A percentile compares a stretch with the other conserved stretches of the same genome.
Evolutionary conservation across 2,113 vertebrate genomes (phyloP).

Genomic region (Corythornis vintsioides): DNA sequence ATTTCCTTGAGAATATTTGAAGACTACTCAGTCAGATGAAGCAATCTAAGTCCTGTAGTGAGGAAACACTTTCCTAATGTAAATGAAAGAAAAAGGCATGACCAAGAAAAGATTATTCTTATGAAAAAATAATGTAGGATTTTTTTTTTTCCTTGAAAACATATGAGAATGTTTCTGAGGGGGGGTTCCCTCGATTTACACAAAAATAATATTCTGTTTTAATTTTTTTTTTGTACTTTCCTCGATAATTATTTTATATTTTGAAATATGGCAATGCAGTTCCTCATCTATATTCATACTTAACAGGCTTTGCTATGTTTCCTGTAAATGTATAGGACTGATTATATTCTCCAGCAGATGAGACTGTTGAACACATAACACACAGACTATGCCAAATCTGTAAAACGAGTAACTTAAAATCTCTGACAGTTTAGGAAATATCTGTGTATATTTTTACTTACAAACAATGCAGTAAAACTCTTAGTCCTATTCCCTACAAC

Average conservation of each 20-base stretch:
- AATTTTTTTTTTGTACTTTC: conserved; percentile 1
- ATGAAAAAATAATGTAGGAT: neutral
- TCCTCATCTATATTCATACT: neutral
- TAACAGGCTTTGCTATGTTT: neutral
- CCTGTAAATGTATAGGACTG: neutral
- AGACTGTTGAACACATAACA: neutral
- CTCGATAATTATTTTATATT: neutral
- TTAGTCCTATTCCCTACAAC: neutral
- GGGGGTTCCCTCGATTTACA: neutral
- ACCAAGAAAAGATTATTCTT: neutral
- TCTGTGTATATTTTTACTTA: neutral
- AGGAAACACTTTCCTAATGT: conserved; percentile 25
- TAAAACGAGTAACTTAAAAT: neutral
- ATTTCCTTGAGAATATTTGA: neutral
- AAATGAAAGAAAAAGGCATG: conserved; percentile 2
- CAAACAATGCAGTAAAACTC: neutral
- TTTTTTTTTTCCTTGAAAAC: neutral
- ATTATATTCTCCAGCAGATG: neutral
- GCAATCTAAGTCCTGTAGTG: conserved; percentile 1
- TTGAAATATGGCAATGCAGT: neutral
- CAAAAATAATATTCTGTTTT: neutral
- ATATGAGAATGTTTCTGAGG: neutral
- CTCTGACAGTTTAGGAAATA: neutral
- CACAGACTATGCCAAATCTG: neutral
- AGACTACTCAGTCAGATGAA: conserved; percentile 1